phyloP scores from a whole-genome alignment of 2,888 invertebrate species.

The Drosophila parthenogenetica region DNA sequence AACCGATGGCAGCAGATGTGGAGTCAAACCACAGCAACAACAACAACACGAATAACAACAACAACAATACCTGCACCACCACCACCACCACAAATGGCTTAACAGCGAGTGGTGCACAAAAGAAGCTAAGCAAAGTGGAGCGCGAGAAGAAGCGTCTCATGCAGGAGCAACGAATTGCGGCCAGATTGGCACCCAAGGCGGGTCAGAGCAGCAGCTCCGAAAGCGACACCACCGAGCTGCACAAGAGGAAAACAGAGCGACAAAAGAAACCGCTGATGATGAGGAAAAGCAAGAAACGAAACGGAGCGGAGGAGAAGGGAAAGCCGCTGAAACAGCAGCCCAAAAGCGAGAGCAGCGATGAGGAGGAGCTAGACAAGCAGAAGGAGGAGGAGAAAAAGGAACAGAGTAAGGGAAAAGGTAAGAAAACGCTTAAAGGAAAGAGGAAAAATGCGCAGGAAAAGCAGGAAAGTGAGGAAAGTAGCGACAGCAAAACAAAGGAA shows the following conservation, averaged over 20 bases:
- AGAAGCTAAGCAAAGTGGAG: slow-evolving; percentile 79
- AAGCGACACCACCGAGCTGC: slow-evolving; percentile 85
- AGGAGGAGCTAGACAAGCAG: slow-evolving; percentile 26
- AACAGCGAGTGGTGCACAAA: slow-evolving; percentile 54
- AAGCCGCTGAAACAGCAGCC: slow-evolving; percentile 6
- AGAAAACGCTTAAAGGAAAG: slow-evolving; percentile 33
- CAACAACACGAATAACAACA: slow-evolving; percentile 50
- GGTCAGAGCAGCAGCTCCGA: slow-evolving; percentile 86
- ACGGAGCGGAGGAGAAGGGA: slow-evolving; percentile 38
- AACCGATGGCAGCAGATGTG: slow-evolving; percentile 39
- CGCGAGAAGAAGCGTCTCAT: slow-evolving; percentile 84
- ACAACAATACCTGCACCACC: slow-evolving; percentile 41
- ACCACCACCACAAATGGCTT: slow-evolving; percentile 46
- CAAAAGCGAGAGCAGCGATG: slow-evolving; percentile 27
- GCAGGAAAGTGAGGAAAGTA: background rate
- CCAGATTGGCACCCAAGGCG: slow-evolving; percentile 70
- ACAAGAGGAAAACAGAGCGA: slow-evolving; percentile 76
- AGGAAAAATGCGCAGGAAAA: slow-evolving; percentile 10
- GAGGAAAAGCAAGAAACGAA: slow-evolving; percentile 64
- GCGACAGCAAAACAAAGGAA: slow-evolving; percentile 10
- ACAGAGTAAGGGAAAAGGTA: slow-evolving; percentile 10
- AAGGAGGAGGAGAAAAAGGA: slow-evolving; percentile 18
- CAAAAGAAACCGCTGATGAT: slow-evolving; percentile 76
- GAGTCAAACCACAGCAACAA: slow-evolving; percentile 58
- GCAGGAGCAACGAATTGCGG: slow-evolving; percentile 82